A percentile compares a stretch with the other conserved stretches of the same genome.
Conservation (phyloP, 1,140 invertebrate genomes). For the Diorhabda carinulata region DNA sequence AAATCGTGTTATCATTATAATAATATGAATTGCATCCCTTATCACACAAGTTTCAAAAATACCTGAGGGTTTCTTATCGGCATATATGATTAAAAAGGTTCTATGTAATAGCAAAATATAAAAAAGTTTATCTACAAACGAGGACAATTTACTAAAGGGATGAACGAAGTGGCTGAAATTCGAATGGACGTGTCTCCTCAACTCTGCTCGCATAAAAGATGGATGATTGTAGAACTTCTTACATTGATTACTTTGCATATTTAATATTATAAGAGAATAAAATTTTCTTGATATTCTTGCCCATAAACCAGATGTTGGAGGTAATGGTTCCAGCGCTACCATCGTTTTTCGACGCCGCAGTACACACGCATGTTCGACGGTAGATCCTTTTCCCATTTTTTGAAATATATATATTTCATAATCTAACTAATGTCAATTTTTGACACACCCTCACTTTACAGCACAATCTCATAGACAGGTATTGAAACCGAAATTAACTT, state of each 20-base stretch:
- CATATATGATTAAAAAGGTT: not conserved
- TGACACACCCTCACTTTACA: too few relatives aligned
- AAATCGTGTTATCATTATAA: slow-evolving; percentile 10
- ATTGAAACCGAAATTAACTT: too few relatives aligned
- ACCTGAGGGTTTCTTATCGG: not conserved
- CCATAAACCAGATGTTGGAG: not conserved
- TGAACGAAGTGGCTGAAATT: slow-evolving; percentile 19
- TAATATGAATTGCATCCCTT: not conserved
- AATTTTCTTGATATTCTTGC: not conserved
- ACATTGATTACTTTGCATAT: slow-evolving; percentile 15
- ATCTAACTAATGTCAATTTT: too few relatives aligned
- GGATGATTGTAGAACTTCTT: slow-evolving; percentile 22
- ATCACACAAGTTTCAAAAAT: not conserved
- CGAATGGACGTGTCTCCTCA: slow-evolving; percentile 21
- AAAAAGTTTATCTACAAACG: slow-evolving; percentile 20
- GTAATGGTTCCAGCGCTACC: not conserved
- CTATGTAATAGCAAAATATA: slow-evolving; percentile 3
- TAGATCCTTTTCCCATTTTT: too few relatives aligned
- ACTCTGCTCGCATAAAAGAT: slow-evolving; percentile 20
- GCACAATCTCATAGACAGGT: too few relatives aligned
- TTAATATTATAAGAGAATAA: slow-evolving; percentile 8
- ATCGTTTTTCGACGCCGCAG: too few relatives aligned
- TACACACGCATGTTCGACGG: too few relatives aligned
- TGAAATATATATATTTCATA: too few relatives aligned
- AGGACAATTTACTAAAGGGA: slow-evolving; percentile 24